phyloP scores from a whole-genome alignment of 1,140 invertebrate species.

The Drosophila subobscura region DNA sequence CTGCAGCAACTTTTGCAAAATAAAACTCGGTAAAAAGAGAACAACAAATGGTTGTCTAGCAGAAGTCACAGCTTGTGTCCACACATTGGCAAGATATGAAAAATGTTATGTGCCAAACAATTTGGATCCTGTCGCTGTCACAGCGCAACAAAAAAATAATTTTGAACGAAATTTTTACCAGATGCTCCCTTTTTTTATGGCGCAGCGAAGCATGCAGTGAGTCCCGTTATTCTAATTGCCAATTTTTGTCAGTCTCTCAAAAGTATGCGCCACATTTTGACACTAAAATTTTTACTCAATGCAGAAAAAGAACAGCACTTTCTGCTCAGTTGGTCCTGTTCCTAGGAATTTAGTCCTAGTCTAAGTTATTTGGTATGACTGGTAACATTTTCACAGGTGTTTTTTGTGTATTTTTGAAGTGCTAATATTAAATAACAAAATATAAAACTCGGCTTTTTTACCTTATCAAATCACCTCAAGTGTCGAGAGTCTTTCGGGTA shows the following conservation, averaged over 20 bases:
- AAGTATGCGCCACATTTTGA: too few species aligned
- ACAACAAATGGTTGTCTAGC: constrained; percentile 27
- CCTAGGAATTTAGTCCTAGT: too few species aligned
- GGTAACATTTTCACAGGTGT: too few species aligned
- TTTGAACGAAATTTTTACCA: constrained; percentile 22
- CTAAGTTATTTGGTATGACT: too few species aligned
- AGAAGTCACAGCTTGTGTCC: constrained; percentile 32
- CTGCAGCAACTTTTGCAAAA: constrained; percentile 28
- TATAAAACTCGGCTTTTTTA: too few species aligned
- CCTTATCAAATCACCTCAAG: too few species aligned
- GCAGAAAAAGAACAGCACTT: too few species aligned
- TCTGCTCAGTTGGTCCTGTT: too few species aligned
- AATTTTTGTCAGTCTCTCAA: constrained; percentile 16
- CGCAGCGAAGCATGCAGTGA: constrained; percentile 48
- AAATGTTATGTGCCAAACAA: constrained; percentile 33
- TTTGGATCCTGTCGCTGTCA: constrained; percentile 17
- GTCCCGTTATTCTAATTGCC: constrained; percentile 24
- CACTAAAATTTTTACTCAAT: too few species aligned
- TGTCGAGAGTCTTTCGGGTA: too few species aligned
- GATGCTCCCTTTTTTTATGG: constrained; percentile 34
- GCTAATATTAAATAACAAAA: too few species aligned
- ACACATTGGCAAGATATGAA: constrained; percentile 39
- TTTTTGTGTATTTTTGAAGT: too few species aligned
- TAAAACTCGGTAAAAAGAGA: constrained; percentile 17
- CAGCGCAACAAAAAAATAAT: constrained; percentile 32